These are phyloP conservation scores for Catagonus wagneri DNA, from an alignment of 2,113 vertebrate genomes.

Conservation along the genomic window DNA sequence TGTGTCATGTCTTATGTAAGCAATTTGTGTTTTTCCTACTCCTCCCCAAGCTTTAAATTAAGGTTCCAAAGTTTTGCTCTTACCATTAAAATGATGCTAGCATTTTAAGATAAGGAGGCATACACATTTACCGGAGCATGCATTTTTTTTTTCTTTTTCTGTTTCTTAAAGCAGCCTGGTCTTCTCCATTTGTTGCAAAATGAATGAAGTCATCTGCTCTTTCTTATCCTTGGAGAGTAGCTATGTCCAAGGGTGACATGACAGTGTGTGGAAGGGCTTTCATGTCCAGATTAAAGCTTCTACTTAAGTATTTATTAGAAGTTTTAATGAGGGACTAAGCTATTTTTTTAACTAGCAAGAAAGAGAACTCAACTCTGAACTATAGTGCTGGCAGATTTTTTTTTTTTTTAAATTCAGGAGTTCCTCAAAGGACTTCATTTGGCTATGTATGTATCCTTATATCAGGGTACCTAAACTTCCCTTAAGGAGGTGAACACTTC, in stretches of 20 bases:
- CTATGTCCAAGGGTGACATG: not conserved
- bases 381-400: not conserved
- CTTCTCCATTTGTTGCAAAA: slow-evolving; percentile 22
- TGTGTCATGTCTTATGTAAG: not conserved
- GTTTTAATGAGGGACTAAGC: not conserved
- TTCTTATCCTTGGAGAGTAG: not conserved
- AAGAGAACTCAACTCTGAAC: not conserved
- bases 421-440: slow-evolving; percentile 21
- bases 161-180: not conserved
- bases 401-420: not conserved
- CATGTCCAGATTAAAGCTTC: not conserved
- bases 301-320: not conserved
- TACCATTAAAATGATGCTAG: not conserved
- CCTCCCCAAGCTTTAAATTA: slow-evolving; percentile 61
- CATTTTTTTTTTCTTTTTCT: not conserved
- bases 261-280: not conserved
- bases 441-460: not conserved
- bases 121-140: not conserved
- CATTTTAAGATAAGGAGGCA: slow-evolving; percentile 17
- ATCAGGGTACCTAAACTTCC: not conserved
- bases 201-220: slow-evolving; percentile 19
- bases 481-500: not conserved
- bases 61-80: not conserved
- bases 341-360: not conserved
- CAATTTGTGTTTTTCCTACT: too few species aligned